Percentiles rank a stretch among this genome's conserved stretches.
Evolutionary conservation across 2,113 vertebrate species (phyloP).

Genomic region (Maccullochella peelii): DNA sequence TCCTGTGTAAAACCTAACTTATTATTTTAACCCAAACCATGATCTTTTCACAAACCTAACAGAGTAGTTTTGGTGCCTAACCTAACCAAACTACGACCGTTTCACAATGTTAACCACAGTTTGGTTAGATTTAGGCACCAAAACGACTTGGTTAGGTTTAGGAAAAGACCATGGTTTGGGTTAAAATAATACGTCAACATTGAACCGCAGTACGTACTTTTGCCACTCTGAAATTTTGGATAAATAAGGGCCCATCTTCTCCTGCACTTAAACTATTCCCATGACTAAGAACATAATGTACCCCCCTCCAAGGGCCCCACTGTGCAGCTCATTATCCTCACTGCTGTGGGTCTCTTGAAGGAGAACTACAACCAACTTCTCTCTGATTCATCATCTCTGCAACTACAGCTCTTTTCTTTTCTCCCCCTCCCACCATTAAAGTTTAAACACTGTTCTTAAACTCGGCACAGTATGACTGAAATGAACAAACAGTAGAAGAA

Average conservation of each 20-base stretch:
- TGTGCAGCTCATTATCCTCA: conserved; percentile 37
- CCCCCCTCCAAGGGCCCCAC: neutral
- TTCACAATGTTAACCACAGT: too few relatives aligned
- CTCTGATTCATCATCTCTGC: conserved; percentile 30
- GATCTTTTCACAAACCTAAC: too few relatives aligned
- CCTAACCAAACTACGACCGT: too few relatives aligned
- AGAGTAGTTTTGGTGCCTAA: too few relatives aligned
- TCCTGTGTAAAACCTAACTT: too few relatives aligned
- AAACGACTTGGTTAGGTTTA: too few relatives aligned
- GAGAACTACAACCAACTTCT: neutral
- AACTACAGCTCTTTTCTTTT: neutral
- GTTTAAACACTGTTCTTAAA: conserved; percentile 17
- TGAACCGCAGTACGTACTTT: too few relatives aligned
- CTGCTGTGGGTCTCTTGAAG: conserved; percentile 27
- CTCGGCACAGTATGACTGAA: neutral
- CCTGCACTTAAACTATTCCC: conserved; percentile 10
- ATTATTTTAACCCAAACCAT: too few relatives aligned
- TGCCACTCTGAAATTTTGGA: neutral
- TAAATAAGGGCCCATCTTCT: neutral
- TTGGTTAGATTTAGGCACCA: too few relatives aligned
- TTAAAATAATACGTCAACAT: too few relatives aligned
- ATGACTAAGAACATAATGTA: conserved; percentile 25
- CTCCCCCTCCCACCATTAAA: conserved; percentile 1
- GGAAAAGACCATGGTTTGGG: too few relatives aligned
- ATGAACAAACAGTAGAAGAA: neutral